Evolutionary conservation across 2,888 invertebrate species (phyloP).

Genomic region (Lamellibrachia satsuma): DNA sequence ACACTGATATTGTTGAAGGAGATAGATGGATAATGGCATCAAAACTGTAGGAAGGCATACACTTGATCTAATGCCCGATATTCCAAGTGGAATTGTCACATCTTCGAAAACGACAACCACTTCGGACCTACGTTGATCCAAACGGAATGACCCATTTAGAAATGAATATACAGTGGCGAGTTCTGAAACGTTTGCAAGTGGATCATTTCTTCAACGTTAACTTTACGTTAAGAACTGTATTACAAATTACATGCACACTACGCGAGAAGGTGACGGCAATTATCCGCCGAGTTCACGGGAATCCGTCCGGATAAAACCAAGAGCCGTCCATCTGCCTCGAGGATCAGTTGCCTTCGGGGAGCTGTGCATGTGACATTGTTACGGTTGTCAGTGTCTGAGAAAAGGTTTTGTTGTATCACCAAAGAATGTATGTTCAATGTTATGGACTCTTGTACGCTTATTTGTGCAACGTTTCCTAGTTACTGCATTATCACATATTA

Average conservation of each 20-base stretch:
- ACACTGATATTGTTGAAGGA: neutral
- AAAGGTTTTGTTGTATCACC: too few relatives aligned
- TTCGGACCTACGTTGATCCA: neutral
- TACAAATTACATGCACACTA: neutral
- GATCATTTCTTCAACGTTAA: neutral
- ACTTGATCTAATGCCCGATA: neutral
- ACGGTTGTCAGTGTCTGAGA: neutral
- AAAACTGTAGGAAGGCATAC: neutral
- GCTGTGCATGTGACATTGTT: neutral
- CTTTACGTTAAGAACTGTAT: neutral
- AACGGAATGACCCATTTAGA: neutral
- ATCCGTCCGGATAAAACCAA: neutral
- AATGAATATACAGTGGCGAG: neutral
- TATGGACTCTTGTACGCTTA: too few relatives aligned
- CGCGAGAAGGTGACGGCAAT: too few relatives aligned
- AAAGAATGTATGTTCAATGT: too few relatives aligned
- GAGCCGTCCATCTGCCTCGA: too few relatives aligned
- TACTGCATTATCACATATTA: neutral
- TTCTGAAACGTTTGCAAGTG: neutral
- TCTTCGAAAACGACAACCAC: neutral
- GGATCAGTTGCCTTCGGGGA: neutral
- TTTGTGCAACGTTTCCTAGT: too few relatives aligned
- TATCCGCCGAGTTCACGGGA: too few relatives aligned
- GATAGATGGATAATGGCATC: neutral
- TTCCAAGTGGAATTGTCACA: neutral